Conservation (phyloP, 1,140 invertebrate species). For the Brachionus sp. region DNA sequence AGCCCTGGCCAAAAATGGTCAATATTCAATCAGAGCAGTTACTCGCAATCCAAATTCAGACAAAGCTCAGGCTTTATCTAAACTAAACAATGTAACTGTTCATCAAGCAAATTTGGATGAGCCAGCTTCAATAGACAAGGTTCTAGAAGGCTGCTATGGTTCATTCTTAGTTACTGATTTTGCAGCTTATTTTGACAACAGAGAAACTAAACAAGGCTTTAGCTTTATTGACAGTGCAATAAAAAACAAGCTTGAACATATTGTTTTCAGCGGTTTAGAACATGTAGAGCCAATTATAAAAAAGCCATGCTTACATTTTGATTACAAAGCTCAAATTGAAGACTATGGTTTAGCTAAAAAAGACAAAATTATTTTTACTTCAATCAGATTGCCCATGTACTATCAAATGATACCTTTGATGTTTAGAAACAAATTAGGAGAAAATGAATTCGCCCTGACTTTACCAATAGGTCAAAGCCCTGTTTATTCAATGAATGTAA, state of each 20-base stretch:
- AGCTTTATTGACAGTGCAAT: neutral
- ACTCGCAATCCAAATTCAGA: neutral
- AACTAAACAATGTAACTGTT: neutral
- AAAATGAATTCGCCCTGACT: neutral
- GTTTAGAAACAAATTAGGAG: neutral
- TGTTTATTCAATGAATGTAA: neutral
- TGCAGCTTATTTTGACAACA: neutral
- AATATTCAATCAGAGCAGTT: neutral
- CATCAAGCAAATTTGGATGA: neutral
- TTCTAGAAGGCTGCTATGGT: neutral
- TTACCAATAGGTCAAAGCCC: neutral
- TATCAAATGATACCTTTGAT: neutral
- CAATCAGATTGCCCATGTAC: conserved; percentile 14
- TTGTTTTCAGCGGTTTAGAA: conserved; percentile 17
- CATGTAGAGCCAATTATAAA: neutral
- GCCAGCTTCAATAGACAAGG: neutral
- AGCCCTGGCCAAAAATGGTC: neutral
- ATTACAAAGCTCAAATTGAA: conserved; percentile 7
- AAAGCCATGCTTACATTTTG: conserved; percentile 23
- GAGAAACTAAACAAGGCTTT: neutral
- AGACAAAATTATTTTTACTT: neutral
- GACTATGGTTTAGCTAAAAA: neutral
- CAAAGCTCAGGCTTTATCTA: neutral
- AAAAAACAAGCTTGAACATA: neutral
- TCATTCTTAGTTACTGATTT: neutral